Conservation (phyloP, 2,888 invertebrate genomes). For the Autographa pulchrina region DNA sequence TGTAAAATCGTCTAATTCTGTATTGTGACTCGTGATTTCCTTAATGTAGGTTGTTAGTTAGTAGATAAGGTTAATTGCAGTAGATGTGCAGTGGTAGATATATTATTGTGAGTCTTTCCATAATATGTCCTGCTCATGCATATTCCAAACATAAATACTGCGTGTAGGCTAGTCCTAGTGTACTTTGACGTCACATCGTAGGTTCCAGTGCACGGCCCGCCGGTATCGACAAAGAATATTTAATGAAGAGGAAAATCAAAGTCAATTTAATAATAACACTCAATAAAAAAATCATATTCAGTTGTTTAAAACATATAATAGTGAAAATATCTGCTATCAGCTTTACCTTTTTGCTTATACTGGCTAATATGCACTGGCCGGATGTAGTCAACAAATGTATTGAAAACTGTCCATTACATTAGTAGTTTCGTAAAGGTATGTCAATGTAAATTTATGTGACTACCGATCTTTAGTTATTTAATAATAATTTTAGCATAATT, state of each 20-base stretch:
- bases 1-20: neutral
- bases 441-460: neutral
- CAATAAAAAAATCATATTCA: no score
- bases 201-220: neutral
- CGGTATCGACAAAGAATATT: neutral
- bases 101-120: neutral
- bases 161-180: neutral
- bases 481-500: neutral
- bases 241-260: no score
- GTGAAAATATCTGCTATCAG: neutral
- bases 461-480: neutral
- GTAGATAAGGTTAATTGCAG: neutral
- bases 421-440: slow-evolving; percentile 2
- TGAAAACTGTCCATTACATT: slow-evolving; percentile 7
- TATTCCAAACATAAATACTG: neutral
- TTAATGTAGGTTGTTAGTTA: neutral
- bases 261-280: no score
- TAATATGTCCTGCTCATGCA: neutral
- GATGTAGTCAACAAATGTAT: slow-evolving; percentile 3
- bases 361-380: neutral
- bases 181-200: neutral
- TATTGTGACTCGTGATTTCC: neutral
- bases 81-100: neutral
- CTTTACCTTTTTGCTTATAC: neutral
- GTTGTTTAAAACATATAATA: neutral